Evolutionary conservation across 2,113 vertebrate genomes (phyloP), one percentile per base, ranked within the genome.

Genomic region (Poecile atricapillus): DNA sequence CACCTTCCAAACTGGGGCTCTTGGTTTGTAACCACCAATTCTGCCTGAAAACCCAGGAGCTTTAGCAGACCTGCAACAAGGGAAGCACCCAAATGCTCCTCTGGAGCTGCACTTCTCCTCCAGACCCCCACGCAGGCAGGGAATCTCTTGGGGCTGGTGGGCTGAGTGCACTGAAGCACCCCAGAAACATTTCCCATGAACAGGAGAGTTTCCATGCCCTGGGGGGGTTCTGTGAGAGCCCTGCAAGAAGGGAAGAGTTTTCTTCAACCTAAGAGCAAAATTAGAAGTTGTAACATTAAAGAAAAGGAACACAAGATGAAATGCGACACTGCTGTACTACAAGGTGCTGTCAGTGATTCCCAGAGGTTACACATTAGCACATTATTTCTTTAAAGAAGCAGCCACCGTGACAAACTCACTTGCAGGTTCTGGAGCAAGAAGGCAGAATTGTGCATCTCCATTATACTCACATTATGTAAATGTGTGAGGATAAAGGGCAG

Each of bases 401-500:
- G 69, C 37, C 63, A 20, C 43, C 17, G 56, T 86, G 75, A 84
- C 83, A 82, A 89, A 65, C n/a, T 49, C 78, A 13, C 65, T 82
- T n/a, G 62, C 65, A 71, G 89, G 81, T 64, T 73, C 84, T 53
- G 84, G 82, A 82, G 53, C 1, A 0, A 21, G 70, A 5, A 70
- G 83, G 60, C 22, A 82, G 91, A 23, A 28, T 11, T 77, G 52
- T 87, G 74, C 35, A 33, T n/a, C 53, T 15, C 58, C 31, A 18
- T 91, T 82, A 79, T 9, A 10, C 21, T 43, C 53, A 10, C 37
- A 46, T 62, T 53, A 87, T 79, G 87, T 50, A 79, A 64, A 91
- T 84, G 67, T 33, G 63, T 11, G 53, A 87, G 83, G 47, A 84
- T 64, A 89, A 91, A 94, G 91, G 93, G 74, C 81, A 94, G 74